Conservation (phyloP, 2,797 vertebrate genomes). For the Helicolenus hilgendorfi region DNA sequence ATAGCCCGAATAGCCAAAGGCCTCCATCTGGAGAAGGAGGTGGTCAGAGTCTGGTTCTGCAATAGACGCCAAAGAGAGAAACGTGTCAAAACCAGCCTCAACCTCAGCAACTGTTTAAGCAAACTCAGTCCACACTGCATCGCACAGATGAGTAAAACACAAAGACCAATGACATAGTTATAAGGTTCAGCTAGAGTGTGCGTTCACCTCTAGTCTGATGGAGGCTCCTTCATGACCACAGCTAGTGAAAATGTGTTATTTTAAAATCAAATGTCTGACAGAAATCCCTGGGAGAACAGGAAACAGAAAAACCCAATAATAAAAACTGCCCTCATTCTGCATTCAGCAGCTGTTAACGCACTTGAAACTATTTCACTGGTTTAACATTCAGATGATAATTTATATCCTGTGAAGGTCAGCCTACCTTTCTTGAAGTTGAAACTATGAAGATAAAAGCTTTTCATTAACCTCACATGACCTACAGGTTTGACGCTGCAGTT, state of each 20-base stretch:
- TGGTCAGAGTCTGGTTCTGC: conserved; percentile 99
- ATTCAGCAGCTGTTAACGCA: neutral
- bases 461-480: neutral
- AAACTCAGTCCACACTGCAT: conserved; percentile 92
- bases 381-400: neutral
- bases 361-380: neutral
- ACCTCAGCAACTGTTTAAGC: conserved; percentile 93
- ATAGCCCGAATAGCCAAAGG: conserved; percentile 97
- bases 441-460: conserved; percentile 15
- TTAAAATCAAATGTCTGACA: neutral
- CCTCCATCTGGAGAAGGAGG: conserved; percentile 98
- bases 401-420: neutral
- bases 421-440: neutral
- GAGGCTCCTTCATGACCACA: neutral
- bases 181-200: neutral
- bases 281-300: neutral
- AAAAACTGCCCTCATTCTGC: neutral
- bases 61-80: conserved; percentile 98
- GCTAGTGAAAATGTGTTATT: neutral
- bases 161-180: conserved; percentile 53
- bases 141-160: conserved; percentile 77
- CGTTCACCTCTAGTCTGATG: neutral
- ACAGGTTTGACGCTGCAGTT: neutral
- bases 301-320: neutral
- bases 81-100: conserved; percentile 97